phyloP scores from a whole-genome alignment of 2,113 vertebrate genomes.

The Spheniscus mendiculus region DNA sequence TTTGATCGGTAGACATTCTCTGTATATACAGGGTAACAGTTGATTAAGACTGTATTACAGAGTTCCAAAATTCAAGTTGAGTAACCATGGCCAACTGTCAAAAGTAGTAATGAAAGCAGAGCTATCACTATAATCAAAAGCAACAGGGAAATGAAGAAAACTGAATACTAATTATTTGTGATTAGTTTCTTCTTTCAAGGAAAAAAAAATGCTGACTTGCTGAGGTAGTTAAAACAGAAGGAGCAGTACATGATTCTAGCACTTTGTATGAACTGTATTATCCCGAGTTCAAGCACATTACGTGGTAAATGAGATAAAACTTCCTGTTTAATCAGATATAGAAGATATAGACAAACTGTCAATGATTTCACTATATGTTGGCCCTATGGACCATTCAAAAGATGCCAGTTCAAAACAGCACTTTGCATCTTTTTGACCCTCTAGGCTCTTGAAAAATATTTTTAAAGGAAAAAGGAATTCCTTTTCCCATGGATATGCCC shows the following conservation, averaged over 20 bases:
- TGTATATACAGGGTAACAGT: background rate
- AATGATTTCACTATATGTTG: background rate
- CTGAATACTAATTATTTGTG: background rate
- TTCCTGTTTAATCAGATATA: background rate
- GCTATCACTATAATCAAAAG: slow-evolving; percentile 31
- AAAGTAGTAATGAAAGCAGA: slow-evolving; percentile 28
- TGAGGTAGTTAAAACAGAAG: background rate
- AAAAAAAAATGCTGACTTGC: background rate
- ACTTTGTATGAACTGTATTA: background rate
- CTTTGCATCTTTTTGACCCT: background rate
- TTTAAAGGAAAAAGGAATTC: background rate
- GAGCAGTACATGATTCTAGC: background rate
- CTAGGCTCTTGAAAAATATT: background rate
- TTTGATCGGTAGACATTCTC: background rate
- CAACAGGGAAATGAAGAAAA: background rate
- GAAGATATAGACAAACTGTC: background rate
- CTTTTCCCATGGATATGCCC: background rate
- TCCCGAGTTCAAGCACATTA: background rate
- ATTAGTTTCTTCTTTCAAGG: slow-evolving; percentile 26
- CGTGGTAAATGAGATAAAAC: background rate
- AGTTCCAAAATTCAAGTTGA: slow-evolving; percentile 17
- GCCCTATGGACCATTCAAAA: background rate
- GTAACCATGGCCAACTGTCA: background rate
- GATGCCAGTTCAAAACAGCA: background rate
- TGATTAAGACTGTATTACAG: background rate